Conservation (phyloP, 2,113 vertebrate species). For the Peromyscus leucopus region DNA sequence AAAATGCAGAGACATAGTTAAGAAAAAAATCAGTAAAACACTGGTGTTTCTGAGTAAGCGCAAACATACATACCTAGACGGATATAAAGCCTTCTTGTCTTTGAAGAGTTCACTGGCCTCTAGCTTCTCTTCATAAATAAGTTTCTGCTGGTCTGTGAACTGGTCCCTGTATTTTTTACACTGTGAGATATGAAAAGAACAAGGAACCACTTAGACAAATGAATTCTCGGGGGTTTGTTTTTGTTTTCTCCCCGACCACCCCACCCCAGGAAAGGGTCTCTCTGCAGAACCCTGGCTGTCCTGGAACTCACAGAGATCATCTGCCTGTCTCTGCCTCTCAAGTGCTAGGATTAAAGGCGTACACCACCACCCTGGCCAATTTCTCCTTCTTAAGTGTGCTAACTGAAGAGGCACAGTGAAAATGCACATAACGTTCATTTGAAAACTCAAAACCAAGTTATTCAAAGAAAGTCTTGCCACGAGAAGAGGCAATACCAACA, state of each 20-base stretch:
- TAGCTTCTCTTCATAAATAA: slow-evolving; percentile 97
- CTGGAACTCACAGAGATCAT: neutral
- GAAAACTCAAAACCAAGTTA: neutral
- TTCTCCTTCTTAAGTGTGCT: neutral
- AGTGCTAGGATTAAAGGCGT: neutral
- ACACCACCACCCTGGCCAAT: neutral
- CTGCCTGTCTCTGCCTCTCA: neutral
- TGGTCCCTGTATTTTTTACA: slow-evolving; percentile 97
- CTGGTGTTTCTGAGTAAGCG: neutral
- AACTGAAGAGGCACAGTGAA: neutral
- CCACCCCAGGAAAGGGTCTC: neutral
- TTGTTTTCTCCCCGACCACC: no score
- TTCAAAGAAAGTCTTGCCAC: neutral
- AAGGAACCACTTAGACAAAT: neutral
- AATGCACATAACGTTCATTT: neutral
- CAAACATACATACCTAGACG: slow-evolving; percentile 92
- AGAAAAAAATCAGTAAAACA: neutral
- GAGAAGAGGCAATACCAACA: neutral
- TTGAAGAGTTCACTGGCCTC: slow-evolving; percentile 99
- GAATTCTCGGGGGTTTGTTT: neutral
- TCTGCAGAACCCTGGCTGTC: neutral
- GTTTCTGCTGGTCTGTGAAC: slow-evolving; percentile 97
- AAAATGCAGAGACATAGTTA: neutral
- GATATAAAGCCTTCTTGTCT: slow-evolving; percentile 97
- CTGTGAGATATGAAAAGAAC: slow-evolving; percentile 84